Evolutionary conservation across 1,140 invertebrate species (phyloP).

Genomic region (Temnothorax curvispinosus): DNA sequence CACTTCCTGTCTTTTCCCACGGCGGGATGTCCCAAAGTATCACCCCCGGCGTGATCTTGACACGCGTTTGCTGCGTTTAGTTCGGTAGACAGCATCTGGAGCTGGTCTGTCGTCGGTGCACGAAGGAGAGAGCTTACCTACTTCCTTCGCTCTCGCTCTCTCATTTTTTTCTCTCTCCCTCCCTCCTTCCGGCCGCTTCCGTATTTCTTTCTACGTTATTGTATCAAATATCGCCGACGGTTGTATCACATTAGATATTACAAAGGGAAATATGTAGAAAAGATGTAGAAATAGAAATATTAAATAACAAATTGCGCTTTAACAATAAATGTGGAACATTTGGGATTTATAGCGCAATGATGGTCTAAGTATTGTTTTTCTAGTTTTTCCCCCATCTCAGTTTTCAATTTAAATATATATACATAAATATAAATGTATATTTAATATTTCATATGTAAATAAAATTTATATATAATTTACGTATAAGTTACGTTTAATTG

Average conservation of each 20-base stretch:
- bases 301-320: not conserved
- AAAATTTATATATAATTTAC: not conserved
- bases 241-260: not conserved
- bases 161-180: not conserved
- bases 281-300: not conserved
- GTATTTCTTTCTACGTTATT: slow-evolving; percentile 8
- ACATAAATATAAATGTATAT: not conserved
- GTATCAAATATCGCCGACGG: not conserved
- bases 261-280: not conserved
- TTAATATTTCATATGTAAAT: not conserved
- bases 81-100: slow-evolving; percentile 29
- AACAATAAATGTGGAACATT: not conserved
- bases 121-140: not conserved
- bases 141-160: not conserved
- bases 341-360: not conserved
- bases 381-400: not conserved
- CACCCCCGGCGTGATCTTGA: not conserved
- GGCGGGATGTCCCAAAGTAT: slow-evolving; percentile 25
- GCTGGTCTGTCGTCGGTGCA: slow-evolving; percentile 18
- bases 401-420: not conserved
- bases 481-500: not conserved
- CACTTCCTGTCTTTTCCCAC: slow-evolving; percentile 16
- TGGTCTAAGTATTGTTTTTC: not conserved
- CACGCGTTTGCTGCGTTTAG: slow-evolving; percentile 13
- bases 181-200: not conserved